Evolutionary conservation across 2,113 vertebrate genomes (phyloP).

Genomic region (Zosterops japonicus): DNA sequence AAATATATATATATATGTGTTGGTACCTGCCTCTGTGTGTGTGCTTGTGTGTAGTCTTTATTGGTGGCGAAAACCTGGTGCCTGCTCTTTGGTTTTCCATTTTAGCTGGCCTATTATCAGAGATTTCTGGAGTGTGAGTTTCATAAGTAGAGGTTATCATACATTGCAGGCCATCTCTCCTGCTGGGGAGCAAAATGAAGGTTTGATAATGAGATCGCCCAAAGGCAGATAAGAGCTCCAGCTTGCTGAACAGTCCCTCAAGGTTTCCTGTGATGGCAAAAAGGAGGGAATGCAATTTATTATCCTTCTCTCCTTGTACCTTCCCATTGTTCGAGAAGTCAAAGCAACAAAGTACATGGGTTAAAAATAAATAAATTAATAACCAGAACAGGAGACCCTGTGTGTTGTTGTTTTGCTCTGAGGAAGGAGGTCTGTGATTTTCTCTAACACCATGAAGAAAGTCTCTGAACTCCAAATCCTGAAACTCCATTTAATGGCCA

Average conservation of each 20-base stretch:
- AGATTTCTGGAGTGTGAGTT: constrained; percentile 71
- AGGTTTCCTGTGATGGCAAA: constrained; percentile 65
- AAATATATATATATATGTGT: neutral
- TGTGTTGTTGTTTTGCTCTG: neutral
- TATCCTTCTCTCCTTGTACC: constrained; percentile 53
- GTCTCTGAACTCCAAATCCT: constrained; percentile 8
- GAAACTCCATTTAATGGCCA: constrained; percentile 13
- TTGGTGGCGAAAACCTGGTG: constrained; percentile 19
- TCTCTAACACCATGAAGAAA: neutral
- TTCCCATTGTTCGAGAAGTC: constrained; percentile 45
- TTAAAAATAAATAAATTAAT: constrained; percentile 60
- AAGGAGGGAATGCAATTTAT: constrained; percentile 71
- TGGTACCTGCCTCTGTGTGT: neutral
- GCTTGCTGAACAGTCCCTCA: constrained; percentile 72
- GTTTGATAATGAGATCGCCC: constrained; percentile 73
- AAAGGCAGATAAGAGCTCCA: constrained; percentile 72
- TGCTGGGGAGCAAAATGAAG: constrained; percentile 72
- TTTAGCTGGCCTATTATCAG: constrained; percentile 70
- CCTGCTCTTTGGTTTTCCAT: constrained; percentile 61
- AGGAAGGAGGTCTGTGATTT: neutral
- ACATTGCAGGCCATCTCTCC: constrained; percentile 72
- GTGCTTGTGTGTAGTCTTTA: neutral
- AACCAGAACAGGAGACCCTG: neutral
- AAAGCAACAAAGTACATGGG: neutral
- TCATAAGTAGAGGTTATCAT: constrained; percentile 79